These are phyloP conservation scores for Pocillopora verrucosa DNA, from an alignment of 64 coral and sea anemone genomes.

Conservation along the genomic window DNA sequence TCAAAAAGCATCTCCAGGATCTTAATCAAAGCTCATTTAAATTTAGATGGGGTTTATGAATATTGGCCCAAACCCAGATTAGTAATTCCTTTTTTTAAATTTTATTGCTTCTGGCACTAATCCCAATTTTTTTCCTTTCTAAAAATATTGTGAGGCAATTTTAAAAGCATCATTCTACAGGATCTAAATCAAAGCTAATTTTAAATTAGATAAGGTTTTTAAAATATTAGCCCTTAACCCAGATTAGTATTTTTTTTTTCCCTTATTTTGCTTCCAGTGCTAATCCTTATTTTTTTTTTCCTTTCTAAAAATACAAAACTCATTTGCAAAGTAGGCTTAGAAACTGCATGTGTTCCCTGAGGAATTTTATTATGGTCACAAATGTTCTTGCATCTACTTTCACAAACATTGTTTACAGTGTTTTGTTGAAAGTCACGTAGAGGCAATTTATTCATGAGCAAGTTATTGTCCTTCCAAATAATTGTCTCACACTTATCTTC, in stretches of 20 bases:
- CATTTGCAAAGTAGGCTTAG: not conserved
- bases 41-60: not conserved
- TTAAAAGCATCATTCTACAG: too few species aligned
- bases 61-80: not conserved
- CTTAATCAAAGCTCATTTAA: not conserved
- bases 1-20: not conserved
- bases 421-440: conserved; percentile 1
- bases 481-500: too few species aligned
- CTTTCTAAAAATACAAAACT: not conserved
- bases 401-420: not conserved
- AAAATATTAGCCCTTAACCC: too few species aligned
- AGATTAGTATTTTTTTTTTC: too few species aligned
- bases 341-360: not conserved
- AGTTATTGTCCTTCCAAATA: not conserved
- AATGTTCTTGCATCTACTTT: not conserved
- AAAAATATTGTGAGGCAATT: too few species aligned
- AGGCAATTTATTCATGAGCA: not conserved
- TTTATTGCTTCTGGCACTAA: too few species aligned
- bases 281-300: too few species aligned
- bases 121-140: too few species aligned
- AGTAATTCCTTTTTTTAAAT: too few species aligned
- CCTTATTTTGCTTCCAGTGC: too few species aligned
- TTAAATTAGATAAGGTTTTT: too few species aligned
- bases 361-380: not conserved
- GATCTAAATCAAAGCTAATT: too few species aligned